phyloP scores from a whole-genome alignment of 2,797 vertebrate genomes.

The Hippoglossus hippoglossus region DNA sequence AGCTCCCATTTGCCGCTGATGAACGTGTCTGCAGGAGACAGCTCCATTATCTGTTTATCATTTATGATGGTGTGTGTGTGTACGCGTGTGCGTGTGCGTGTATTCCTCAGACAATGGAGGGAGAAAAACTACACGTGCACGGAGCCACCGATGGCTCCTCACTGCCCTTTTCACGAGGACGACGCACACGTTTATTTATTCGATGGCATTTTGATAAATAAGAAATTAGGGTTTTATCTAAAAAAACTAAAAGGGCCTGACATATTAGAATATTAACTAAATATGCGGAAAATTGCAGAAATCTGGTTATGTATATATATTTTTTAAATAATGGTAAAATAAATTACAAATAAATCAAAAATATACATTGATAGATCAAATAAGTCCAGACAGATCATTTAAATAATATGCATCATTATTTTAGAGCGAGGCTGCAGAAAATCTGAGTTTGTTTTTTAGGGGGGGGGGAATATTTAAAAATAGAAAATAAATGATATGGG shows the following conservation, averaged over 20 bases:
- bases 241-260: background rate
- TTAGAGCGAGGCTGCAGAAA: background rate
- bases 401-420: too few species aligned
- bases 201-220: conserved; percentile 40
- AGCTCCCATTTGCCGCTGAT: conserved; percentile 79
- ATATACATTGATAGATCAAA: too few species aligned
- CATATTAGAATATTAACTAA: background rate
- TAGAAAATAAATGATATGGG: conserved; percentile 73
- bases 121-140: conserved; percentile 22
- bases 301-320: too few species aligned
- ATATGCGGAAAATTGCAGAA: background rate
- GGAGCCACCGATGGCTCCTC: background rate
- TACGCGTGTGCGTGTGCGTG: too few species aligned
- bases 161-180: background rate
- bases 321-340: too few species aligned
- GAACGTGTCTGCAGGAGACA: conserved; percentile 79
- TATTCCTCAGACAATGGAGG: conserved; percentile 65
- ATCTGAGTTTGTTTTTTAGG: background rate
- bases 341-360: background rate
- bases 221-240: background rate
- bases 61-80: conserved; percentile 68
- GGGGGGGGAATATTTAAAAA: background rate
- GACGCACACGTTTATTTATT: conserved; percentile 5
- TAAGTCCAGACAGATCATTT: too few species aligned
- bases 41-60: conserved; percentile 84